Percentiles rank a stretch among this genome's conserved stretches.
These are phyloP conservation scores for Tetramorium parvispinum DNA, from an alignment of 1,140 invertebrate genomes.

Conservation along the genomic window DNA sequence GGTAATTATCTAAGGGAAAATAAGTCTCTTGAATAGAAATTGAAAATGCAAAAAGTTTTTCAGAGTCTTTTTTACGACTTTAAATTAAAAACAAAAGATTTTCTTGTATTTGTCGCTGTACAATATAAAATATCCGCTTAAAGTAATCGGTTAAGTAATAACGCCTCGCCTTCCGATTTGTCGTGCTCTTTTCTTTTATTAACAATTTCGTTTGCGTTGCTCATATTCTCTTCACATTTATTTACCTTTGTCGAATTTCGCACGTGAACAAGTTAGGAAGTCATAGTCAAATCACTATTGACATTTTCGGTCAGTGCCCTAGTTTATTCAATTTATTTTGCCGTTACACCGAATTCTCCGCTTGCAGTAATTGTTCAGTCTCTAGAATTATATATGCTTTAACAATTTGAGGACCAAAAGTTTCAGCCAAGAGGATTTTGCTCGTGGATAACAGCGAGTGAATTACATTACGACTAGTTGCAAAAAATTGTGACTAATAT, in stretches of 20 bases:
- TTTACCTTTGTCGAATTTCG: slow-evolving; percentile 1
- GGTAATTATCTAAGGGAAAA: background rate
- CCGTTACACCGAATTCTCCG: background rate
- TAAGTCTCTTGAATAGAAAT: background rate
- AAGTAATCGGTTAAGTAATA: background rate
- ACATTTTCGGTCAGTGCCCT: background rate
- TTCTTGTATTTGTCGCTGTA: background rate
- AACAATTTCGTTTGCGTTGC: background rate
- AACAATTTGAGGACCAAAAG: background rate
- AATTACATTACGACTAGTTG: background rate
- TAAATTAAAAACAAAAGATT: background rate
- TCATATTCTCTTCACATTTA: background rate
- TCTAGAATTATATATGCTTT: background rate
- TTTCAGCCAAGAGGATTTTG: background rate
- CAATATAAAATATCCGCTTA: background rate
- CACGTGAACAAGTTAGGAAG: background rate
- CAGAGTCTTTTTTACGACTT: background rate
- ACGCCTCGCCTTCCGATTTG: background rate
- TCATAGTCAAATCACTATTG: slow-evolving; percentile 8
- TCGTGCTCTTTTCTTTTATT: background rate
- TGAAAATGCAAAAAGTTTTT: background rate
- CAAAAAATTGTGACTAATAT: background rate
- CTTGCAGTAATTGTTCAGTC: background rate
- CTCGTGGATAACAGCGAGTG: background rate
- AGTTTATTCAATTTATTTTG: slow-evolving; percentile 13